phyloP scores from a whole-genome alignment of 1,140 invertebrate genomes.

The Dermatophagoides farinae region DNA sequence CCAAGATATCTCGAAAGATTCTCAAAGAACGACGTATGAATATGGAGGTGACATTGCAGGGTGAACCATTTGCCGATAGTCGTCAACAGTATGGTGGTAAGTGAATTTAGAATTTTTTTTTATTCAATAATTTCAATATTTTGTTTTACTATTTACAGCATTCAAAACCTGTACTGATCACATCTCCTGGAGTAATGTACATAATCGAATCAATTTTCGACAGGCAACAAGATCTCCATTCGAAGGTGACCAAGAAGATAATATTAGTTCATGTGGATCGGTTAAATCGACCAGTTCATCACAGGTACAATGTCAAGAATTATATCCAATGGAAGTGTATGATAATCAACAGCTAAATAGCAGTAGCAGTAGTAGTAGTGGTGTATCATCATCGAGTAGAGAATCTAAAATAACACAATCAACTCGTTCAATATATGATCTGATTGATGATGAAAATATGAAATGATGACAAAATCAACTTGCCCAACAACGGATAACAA shows the following conservation, averaged over 20 bases:
- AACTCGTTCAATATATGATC: conserved; percentile 5
- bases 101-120: neutral
- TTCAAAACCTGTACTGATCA: neutral
- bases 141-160: neutral
- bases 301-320: conserved; percentile 20
- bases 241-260: conserved; percentile 8
- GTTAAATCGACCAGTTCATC: conserved; percentile 14
- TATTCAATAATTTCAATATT: neutral
- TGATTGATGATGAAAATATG: conserved; percentile 7
- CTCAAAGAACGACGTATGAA: conserved; percentile 6
- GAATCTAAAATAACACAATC: neutral
- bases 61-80: conserved; percentile 8
- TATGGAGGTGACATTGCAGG: conserved; percentile 1
- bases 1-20: conserved; percentile 17
- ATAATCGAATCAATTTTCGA: neutral
- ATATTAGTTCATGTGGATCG: conserved; percentile 9
- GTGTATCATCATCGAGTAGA: neutral
- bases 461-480: neutral
- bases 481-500: no score
- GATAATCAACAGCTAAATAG: conserved; percentile 11
- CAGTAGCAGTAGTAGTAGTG: neutral
- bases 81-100: conserved; percentile 11
- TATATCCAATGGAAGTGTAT: conserved; percentile 20
- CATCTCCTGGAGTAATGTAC: conserved; percentile 6
- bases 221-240: conserved; percentile 7